Evolutionary conservation across 1,140 invertebrate species (phyloP).

Genomic region (Triops longicaudatus): DNA sequence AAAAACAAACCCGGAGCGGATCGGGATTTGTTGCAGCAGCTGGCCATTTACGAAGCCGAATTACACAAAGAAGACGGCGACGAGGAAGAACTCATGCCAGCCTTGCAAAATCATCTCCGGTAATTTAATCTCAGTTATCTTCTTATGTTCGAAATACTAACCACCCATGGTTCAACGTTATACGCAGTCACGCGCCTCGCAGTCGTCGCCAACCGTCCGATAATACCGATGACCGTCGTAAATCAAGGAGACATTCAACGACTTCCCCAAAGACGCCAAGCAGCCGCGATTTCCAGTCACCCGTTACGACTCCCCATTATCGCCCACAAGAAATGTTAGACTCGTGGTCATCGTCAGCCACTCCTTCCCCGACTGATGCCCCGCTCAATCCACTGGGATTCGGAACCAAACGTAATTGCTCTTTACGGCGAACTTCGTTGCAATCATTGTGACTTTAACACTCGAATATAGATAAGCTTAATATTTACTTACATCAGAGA

Average conservation of each 20-base stretch:
- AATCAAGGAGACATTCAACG: neutral
- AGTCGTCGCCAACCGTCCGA: neutral
- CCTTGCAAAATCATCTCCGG: conserved; percentile 23
- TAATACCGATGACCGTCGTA: conserved; percentile 3
- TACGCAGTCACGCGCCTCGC: conserved; percentile 15
- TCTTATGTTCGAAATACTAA: neutral
- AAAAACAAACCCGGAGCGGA: conserved; percentile 72
- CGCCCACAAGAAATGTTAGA: neutral
- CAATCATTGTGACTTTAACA: too few relatives aligned
- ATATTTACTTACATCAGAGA: too few relatives aligned
- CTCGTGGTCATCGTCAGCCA: neutral
- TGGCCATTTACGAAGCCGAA: conserved; percentile 92
- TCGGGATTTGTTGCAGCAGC: conserved; percentile 82
- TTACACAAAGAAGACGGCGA: conserved; percentile 81
- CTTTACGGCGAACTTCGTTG: too few relatives aligned
- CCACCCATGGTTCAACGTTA: conserved; percentile 16
- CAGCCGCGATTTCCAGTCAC: neutral
- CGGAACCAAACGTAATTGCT: neutral
- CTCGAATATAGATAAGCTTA: too few relatives aligned
- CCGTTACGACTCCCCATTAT: neutral
- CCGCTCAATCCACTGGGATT: neutral
- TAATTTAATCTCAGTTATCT: conserved; percentile 3
- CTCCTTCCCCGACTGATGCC: neutral
- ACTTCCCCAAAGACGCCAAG: neutral
- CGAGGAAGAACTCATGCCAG: conserved; percentile 38